A percentile compares a stretch with the other conserved stretches of the same genome.
Evolutionary conservation across 2,888 invertebrate species (phyloP).

Genomic region (Agriopis leucophaearia): DNA sequence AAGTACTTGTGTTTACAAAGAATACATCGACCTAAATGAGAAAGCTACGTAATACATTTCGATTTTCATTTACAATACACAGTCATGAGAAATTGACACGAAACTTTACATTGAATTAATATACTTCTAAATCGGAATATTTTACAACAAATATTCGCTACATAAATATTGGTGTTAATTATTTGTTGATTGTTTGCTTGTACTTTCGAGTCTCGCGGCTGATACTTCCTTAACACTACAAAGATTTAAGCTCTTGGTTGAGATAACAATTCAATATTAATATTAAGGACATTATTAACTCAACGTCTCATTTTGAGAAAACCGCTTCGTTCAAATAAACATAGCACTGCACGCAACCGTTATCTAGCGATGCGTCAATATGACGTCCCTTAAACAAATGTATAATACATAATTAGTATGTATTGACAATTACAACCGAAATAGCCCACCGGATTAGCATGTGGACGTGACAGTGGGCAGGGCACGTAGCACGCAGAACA

Average conservation of each 20-base stretch:
- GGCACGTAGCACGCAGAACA: too few relatives aligned
- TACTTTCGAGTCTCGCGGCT: constrained; percentile 69
- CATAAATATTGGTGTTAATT: constrained; percentile 59
- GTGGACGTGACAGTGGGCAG: too few relatives aligned
- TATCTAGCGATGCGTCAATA: too few relatives aligned
- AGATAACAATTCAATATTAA: constrained; percentile 11
- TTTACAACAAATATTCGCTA: constrained; percentile 80
- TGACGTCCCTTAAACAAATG: too few relatives aligned
- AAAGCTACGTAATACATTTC: constrained; percentile 8
- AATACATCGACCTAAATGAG: constrained; percentile 1
- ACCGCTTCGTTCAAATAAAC: too few relatives aligned
- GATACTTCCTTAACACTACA: constrained; percentile 52
- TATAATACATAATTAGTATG: too few relatives aligned
- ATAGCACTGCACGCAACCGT: too few relatives aligned
- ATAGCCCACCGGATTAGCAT: too few relatives aligned
- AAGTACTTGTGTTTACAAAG: constrained; percentile 15
- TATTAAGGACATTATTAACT: too few relatives aligned
- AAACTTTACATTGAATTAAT: constrained; percentile 55
- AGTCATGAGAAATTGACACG: constrained; percentile 70
- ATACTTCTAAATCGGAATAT: constrained; percentile 68
- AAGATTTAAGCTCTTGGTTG: constrained; percentile 49
- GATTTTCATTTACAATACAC: constrained; percentile 10
- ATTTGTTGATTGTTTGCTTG: constrained; percentile 69
- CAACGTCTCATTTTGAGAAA: too few relatives aligned
- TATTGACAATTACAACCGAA: too few relatives aligned